These are phyloP conservation scores for Zapus hudsonius DNA, from an alignment of 2,113 vertebrate species.

Conservation along the genomic window DNA sequence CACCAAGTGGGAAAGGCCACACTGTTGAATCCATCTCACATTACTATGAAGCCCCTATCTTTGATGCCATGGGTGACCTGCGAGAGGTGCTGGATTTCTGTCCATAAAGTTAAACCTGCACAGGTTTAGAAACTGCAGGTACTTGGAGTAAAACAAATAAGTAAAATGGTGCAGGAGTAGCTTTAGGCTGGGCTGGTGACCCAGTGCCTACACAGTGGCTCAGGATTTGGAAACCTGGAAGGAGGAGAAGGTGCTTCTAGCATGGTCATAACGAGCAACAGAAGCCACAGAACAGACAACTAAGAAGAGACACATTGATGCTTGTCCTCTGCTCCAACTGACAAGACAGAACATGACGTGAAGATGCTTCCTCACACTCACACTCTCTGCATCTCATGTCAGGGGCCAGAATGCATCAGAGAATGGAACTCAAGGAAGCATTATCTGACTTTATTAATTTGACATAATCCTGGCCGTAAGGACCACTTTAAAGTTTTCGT, in stretches of 20 bases:
- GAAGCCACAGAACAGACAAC: background rate
- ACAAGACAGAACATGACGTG: background rate
- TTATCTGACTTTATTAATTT: background rate
- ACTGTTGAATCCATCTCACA: background rate
- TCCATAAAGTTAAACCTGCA: background rate
- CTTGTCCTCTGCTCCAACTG: background rate
- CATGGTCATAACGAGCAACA: accelerated
- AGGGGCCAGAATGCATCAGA: background rate
- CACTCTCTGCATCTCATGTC: background rate
- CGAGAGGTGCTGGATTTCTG: background rate
- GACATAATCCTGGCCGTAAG: background rate
- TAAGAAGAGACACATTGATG: background rate
- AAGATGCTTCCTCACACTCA: background rate
- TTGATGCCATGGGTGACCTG: too few relatives aligned
- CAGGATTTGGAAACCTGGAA: background rate
- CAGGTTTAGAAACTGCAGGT: background rate
- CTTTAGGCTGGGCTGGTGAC: too few relatives aligned
- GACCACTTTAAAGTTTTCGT: background rate
- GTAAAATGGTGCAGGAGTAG: background rate
- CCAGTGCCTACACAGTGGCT: background rate
- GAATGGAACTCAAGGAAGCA: background rate
- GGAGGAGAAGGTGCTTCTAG: background rate
- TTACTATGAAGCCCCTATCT: background rate
- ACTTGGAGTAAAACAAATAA: background rate
- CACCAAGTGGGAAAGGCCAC: background rate